Conservation (phyloP, 2,113 vertebrate genomes). For the Zeus faber region DNA sequence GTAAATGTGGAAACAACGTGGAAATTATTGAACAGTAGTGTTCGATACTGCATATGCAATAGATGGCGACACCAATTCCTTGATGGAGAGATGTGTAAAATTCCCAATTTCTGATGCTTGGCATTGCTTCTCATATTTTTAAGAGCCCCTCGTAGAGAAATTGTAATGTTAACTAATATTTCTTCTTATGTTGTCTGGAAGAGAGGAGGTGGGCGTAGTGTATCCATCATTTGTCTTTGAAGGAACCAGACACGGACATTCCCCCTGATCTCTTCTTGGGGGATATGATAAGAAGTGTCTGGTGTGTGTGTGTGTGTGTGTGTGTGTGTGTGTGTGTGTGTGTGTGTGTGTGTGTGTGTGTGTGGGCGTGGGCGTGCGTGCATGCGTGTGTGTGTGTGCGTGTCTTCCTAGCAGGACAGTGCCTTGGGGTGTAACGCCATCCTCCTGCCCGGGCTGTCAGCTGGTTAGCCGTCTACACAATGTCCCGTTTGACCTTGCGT, state of each 20-base stretch:
- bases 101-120: no score
- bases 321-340: conserved; percentile 11
- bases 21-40: neutral
- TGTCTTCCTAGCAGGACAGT: conserved; percentile 25
- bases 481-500: conserved; percentile 68
- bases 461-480: conserved; percentile 58
- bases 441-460: conserved; percentile 53
- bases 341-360: conserved; percentile 4
- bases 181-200: no score
- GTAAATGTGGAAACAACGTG: neutral
- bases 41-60: no score
- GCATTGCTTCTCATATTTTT: no score
- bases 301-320: conserved; percentile 2
- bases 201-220: no score
- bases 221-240: no score
- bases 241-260: no score
- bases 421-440: conserved; percentile 65
- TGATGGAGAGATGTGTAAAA: no score
- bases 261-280: neutral
- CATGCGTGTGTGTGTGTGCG: neutral
- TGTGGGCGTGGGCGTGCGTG: conserved; percentile 7
- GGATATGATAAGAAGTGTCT: neutral
- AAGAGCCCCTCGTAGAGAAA: no score
- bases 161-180: no score
- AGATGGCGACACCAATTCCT: no score